These are phyloP conservation scores for Propsilocerus akamusi DNA, from an alignment of 1,140 invertebrate species.

Conservation along the genomic window DNA sequence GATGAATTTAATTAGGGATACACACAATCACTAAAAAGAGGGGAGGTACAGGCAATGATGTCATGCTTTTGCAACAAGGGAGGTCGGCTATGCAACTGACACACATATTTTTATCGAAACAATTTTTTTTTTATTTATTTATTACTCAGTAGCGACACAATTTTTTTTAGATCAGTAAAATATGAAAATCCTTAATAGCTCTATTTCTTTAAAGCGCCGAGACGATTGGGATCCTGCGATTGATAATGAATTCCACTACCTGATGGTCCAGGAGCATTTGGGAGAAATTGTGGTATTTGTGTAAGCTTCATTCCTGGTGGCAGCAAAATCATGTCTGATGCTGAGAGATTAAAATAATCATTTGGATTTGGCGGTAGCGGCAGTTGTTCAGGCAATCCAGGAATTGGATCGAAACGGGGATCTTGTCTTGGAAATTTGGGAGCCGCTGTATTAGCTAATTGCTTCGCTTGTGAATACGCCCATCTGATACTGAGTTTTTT, in stretches of 20 bases:
- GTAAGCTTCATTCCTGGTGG: slow-evolving; percentile 26
- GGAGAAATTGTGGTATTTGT: slow-evolving; percentile 30
- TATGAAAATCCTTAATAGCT: no score
- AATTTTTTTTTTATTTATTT: no score
- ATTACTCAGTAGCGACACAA: no score
- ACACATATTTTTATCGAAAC: no score
- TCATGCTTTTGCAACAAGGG: no score
- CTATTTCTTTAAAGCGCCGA: slow-evolving; percentile 42
- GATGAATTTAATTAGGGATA: no score
- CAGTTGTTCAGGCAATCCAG: slow-evolving; percentile 63
- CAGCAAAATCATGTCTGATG: slow-evolving; percentile 30
- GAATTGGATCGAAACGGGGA: slow-evolving; percentile 50
- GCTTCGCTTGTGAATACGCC: slow-evolving; percentile 75
- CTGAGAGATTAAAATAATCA: slow-evolving; percentile 65
- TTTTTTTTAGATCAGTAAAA: no score
- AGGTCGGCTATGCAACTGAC: no score
- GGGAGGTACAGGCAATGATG: no score
- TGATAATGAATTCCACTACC: slow-evolving; percentile 65
- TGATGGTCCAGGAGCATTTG: slow-evolving; percentile 28
- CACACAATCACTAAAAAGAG: no score
- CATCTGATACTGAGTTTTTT: slow-evolving; percentile 87
- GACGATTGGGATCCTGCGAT: slow-evolving; percentile 79
- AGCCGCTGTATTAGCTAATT: slow-evolving; percentile 25
- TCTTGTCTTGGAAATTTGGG: slow-evolving; percentile 10
- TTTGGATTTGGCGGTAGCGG: slow-evolving; percentile 60